A percentile compares a stretch with the other conserved stretches of the same genome.
Conservation (phyloP, 2,113 vertebrate species). For the Oostethus manadensis region DNA sequence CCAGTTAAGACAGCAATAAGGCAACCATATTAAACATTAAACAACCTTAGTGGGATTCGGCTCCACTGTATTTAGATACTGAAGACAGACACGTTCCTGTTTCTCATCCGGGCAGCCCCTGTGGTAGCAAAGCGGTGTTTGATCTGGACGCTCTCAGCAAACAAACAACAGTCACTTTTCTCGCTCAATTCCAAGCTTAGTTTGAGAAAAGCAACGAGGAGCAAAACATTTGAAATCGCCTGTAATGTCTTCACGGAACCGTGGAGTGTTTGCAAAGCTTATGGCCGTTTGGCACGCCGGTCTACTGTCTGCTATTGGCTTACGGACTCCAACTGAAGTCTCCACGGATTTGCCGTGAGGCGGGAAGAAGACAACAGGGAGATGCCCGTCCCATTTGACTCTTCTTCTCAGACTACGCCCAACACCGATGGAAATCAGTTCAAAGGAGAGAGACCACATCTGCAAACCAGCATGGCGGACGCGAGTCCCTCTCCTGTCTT, state of each 20-base stretch:
- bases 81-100: neutral
- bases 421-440: constrained; percentile 55
- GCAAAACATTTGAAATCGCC: constrained; percentile 17
- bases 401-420: constrained; percentile 33
- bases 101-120: constrained; percentile 13
- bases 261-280: constrained; percentile 21
- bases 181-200: constrained; percentile 17
- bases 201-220: constrained; percentile 3
- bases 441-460: constrained; percentile 46
- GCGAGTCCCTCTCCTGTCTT: constrained; percentile 23
- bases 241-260: constrained; percentile 22
- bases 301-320: constrained; percentile 35
- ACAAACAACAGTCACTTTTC: constrained; percentile 25
- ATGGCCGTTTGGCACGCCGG: constrained; percentile 8
- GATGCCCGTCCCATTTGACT: constrained; percentile 49
- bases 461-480: constrained; percentile 43
- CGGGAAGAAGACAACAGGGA: constrained; percentile 39
- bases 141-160: constrained; percentile 20
- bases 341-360: constrained; percentile 52
- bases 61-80: too few species aligned
- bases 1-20: too few species aligned
- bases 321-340: constrained; percentile 56
- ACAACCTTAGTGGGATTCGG: too few species aligned
- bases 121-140: constrained; percentile 29
- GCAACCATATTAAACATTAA: too few species aligned